Evolutionary conservation across 2,888 invertebrate genomes (phyloP).

Genomic region (Coecobrya sp.): DNA sequence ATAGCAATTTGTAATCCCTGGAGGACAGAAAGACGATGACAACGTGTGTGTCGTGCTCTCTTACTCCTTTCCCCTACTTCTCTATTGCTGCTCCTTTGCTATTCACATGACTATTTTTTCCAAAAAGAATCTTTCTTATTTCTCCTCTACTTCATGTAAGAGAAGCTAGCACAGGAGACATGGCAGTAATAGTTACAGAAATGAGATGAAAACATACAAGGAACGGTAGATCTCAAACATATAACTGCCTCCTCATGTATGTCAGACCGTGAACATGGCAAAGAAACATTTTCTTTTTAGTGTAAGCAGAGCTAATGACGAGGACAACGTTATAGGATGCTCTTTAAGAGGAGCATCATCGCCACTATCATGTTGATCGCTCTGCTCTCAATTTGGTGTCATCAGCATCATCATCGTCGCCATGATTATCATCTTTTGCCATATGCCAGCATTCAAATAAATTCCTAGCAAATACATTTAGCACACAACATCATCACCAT

Average conservation of each 20-base stretch:
- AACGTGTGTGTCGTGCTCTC: conserved; percentile 50
- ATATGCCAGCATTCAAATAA: conserved; percentile 60
- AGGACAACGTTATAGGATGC: conserved; percentile 32
- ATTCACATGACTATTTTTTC: not conserved
- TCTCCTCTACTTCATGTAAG: not conserved
- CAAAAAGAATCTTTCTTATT: not conserved
- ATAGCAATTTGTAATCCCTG: conserved; percentile 77
- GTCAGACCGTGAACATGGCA: not conserved
- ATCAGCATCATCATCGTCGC: not conserved
- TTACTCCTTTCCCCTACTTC: not conserved
- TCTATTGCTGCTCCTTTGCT: not conserved
- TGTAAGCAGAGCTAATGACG: conserved; percentile 45
- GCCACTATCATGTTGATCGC: conserved; percentile 19
- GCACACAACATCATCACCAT: conserved; percentile 14
- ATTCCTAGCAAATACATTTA: conserved; percentile 28
- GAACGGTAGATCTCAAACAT: not conserved
- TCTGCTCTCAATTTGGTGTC: conserved; percentile 18
- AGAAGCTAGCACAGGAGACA: not conserved
- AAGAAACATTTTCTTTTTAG: not conserved
- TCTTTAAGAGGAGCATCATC: not conserved
- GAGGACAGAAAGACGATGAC: conserved; percentile 66
- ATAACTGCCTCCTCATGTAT: not conserved
- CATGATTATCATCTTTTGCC: conserved; percentile 27
- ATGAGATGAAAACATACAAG: conserved; percentile 67
- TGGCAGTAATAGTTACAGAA: conserved; percentile 32